A percentile compares a stretch with the other conserved stretches of the same genome.
phyloP scores from a whole-genome alignment of 2,888 invertebrate genomes.

The Dermolepida albohirtum region DNA sequence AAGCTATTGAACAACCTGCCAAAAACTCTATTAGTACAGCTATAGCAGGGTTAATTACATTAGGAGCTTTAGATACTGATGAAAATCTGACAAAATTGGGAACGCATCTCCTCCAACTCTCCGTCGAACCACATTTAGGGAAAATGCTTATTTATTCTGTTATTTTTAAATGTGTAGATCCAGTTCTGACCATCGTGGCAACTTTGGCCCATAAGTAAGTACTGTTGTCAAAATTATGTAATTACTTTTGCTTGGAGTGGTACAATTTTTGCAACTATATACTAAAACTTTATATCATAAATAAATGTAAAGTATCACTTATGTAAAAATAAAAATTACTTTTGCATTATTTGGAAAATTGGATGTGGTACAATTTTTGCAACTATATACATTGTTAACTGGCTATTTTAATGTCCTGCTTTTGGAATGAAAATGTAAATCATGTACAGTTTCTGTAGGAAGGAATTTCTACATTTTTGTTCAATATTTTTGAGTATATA shows the following conservation, averaged over 20 bases:
- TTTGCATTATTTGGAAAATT: too few species aligned
- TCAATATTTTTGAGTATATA: not conserved
- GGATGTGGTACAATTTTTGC: too few species aligned
- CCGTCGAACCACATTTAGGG: conserved; percentile 91
- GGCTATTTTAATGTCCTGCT: too few species aligned
- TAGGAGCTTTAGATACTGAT: conserved; percentile 86
- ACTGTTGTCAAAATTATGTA: not conserved
- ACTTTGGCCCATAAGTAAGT: conserved; percentile 80
- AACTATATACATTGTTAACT: too few species aligned
- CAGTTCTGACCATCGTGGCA: conserved; percentile 91
- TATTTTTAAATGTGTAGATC: conserved; percentile 92
- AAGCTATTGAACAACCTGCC: conserved; percentile 89
- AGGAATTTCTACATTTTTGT: too few species aligned
- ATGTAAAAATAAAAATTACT: too few species aligned
- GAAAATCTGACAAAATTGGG: conserved; percentile 92
- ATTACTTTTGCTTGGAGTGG: too few species aligned
- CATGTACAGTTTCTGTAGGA: too few species aligned
- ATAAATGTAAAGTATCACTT: too few species aligned
- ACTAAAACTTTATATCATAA: too few species aligned
- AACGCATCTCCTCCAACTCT: conserved; percentile 88
- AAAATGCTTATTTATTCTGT: conserved; percentile 93
- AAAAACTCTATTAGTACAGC: conserved; percentile 82
- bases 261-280: too few species aligned
- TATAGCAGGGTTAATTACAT: conserved; percentile 75
- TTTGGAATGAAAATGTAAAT: too few species aligned